phyloP scores from a whole-genome alignment of 2,113 vertebrate species.

The Solea solea region DNA sequence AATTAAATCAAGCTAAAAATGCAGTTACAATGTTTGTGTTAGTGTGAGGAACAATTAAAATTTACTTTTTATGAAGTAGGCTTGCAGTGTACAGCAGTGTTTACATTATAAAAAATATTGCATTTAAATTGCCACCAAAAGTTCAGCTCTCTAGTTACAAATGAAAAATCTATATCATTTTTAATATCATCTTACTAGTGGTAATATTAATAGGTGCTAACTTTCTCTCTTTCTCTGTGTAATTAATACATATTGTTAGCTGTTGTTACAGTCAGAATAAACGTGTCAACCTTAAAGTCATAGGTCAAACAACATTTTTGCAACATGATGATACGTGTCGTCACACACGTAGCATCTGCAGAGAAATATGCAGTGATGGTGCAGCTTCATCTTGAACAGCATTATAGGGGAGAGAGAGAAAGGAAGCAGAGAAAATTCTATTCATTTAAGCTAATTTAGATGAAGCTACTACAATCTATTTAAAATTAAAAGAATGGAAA shows the following conservation, averaged over 20 bases:
- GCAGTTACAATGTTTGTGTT: background rate
- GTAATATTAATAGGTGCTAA: background rate
- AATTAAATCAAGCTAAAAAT: background rate
- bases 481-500: background rate
- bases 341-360: constrained; percentile 2
- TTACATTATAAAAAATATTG: background rate
- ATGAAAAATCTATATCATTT: background rate
- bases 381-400: constrained; percentile 2
- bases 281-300: background rate
- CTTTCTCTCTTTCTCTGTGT: background rate
- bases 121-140: background rate
- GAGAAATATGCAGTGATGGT: constrained; percentile 6
- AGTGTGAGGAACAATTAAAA: background rate
- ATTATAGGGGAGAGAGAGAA: constrained; percentile 1
- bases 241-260: constrained; percentile 1
- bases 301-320: constrained; percentile 15
- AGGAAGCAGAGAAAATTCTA: background rate
- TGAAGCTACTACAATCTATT: constrained; percentile 6
- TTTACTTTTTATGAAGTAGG: background rate
- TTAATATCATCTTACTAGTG: no score
- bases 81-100: background rate
- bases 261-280: constrained; percentile 1
- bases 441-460: constrained; percentile 10
- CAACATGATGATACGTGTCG: background rate
- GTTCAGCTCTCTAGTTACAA: constrained; percentile 11